Evolutionary conservation across 1,140 invertebrate genomes (phyloP), one percentile per base, ranked within the genome.

Genomic region (Trichonephila clavipes): DNA sequence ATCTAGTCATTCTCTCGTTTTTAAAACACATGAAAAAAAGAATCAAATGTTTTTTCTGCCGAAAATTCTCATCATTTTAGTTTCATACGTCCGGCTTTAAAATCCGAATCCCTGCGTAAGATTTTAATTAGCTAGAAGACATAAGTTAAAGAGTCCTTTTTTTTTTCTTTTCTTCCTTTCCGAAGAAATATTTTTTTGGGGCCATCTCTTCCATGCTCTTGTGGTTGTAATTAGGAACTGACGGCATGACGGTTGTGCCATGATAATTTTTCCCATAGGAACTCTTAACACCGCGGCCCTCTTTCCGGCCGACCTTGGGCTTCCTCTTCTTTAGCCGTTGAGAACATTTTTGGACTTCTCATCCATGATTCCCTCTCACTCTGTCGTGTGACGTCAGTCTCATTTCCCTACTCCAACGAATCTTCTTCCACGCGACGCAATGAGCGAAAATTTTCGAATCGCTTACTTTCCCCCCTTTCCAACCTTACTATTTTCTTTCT

Each of bases 221-320:
- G 69, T 82, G 77, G 28, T 82, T 44, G 89, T 90, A 82, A 90
- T 90, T 90, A 82, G 69, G 69, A 24, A 88, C 62, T 89, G 88
- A 88, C 66, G 88, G 89, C 87, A 88, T 88, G 87, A 88, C 89
- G 89, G 89, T 90, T 82, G 89, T 81, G 89, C 77, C 69, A 61
- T 82, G 89, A 90, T 90, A 90, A 90, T 90, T 90, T 90, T 90
- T 82, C 89, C 89, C 89, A 90, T 90, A 90, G 89, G 89, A 90
- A 90, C 69, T 92, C 77, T 81, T 77, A 77, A 90, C 51, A 58
- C 77, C 69, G 58, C 19, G n/a, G 44, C 40, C 40, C 28, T 51
- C 28, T 92, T 92, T 92, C 90, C 90, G 90, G 81, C 77, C 90
- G 90, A 92, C 90, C 90, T 92, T 92, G 90, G 90, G 19, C 28